Evolutionary conservation across 2,113 vertebrate genomes (phyloP).

Genomic region (Motacilla alba): DNA sequence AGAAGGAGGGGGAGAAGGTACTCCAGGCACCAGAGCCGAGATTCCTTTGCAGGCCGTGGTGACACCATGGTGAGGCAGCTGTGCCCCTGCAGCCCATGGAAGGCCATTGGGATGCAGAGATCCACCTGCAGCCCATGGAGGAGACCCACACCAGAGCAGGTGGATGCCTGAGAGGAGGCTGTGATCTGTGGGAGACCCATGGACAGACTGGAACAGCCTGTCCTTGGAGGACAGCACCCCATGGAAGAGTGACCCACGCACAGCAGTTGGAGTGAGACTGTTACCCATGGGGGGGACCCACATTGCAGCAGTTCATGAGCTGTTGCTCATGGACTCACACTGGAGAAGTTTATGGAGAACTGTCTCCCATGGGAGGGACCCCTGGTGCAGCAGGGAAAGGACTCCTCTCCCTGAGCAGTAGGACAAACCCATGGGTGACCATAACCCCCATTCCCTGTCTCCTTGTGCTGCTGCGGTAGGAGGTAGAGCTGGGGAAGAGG

Average conservation of each 20-base stretch:
- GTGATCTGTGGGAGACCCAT: not conserved
- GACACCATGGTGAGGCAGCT: not conserved
- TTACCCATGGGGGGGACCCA: not conserved
- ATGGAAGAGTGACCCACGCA: fast-evolving
- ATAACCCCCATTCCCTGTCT: not conserved
- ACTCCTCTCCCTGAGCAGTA: not conserved
- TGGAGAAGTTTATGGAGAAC: not conserved
- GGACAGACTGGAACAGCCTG: not conserved
- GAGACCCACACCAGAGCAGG: too few relatives aligned
- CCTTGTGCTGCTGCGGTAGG: fast-evolving
- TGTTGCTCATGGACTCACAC: not conserved
- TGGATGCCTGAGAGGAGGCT: not conserved
- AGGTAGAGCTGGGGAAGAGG: not conserved
- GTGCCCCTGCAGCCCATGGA: not conserved
- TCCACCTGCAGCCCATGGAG: not conserved
- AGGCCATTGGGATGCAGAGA: not conserved
- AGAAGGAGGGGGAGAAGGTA: not conserved
- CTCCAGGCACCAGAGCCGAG: fast-evolving
- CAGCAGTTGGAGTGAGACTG: not conserved
- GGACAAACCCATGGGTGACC: not conserved
- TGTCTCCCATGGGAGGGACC: not conserved
- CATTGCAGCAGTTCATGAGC: fast-evolving
- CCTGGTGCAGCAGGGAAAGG: not conserved
- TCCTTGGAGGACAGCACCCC: not conserved
- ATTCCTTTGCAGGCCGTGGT: fast-evolving